These are phyloP conservation scores for Ceryle rudis DNA, from an alignment of 2,797 vertebrate species.

Conservation along the genomic window DNA sequence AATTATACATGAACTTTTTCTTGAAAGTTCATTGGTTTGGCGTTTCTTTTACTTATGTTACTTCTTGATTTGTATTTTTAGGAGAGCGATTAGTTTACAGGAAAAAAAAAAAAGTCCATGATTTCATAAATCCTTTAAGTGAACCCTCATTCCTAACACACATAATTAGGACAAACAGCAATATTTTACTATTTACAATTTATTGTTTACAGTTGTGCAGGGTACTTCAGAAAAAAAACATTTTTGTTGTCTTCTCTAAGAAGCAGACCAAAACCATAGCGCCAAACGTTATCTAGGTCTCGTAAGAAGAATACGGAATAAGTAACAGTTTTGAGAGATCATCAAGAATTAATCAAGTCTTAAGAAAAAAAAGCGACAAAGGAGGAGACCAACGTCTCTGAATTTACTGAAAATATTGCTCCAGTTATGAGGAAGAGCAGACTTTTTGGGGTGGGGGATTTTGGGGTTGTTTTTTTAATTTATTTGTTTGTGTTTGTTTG, in stretches of 20 bases:
- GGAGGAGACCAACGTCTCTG: neutral
- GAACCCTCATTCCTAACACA: neutral
- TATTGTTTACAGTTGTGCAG: neutral
- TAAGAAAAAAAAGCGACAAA: neutral
- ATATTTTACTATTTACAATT: neutral
- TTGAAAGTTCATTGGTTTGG: neutral
- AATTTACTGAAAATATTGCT: neutral
- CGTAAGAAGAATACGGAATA: neutral
- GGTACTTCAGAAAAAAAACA: neutral
- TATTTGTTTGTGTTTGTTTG: neutral
- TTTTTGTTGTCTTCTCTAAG: neutral
- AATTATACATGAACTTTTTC: neutral
- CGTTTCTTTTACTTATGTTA: neutral
- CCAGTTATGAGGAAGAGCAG: neutral
- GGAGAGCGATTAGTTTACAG: neutral
- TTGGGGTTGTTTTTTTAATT: neutral
- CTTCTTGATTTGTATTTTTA: neutral
- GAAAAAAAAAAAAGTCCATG: neutral
- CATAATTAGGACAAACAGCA: neutral
- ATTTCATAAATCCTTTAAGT: neutral
- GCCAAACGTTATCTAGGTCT: neutral
- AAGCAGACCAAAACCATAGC: neutral
- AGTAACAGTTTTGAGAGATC: neutral
- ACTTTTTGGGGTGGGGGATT: neutral
- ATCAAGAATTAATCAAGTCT: neutral